A percentile compares a stretch with the other conserved stretches of the same genome.
These are phyloP conservation scores for Nibea coibor DNA, from an alignment of 2,113 vertebrate genomes.

Conservation along the genomic window DNA sequence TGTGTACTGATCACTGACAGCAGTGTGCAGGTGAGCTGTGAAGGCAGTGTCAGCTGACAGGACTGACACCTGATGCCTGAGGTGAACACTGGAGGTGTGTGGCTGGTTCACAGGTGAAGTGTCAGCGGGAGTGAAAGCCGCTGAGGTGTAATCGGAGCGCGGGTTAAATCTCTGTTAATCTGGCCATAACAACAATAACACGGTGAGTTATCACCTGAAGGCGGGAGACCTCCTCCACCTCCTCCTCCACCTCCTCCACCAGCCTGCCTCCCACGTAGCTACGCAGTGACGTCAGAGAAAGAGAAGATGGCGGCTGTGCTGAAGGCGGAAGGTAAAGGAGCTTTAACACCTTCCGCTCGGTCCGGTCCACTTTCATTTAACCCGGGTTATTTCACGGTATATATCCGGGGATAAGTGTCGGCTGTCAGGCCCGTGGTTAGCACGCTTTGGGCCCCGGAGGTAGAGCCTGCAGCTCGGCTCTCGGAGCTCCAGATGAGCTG, in stretches of 20 bases:
- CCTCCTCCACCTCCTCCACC: not conserved
- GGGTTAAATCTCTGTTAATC: no score
- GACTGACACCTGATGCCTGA: no score
- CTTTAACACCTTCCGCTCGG: not conserved
- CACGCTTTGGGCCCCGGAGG: not conserved
- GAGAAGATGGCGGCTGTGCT: slow-evolving; percentile 73
- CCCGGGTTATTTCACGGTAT: accelerated
- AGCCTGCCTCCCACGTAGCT: not conserved
- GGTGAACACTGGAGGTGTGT: no score
- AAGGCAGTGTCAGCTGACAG: no score
- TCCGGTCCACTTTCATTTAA: not conserved
- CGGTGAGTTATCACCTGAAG: no score
- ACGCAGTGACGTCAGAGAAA: slow-evolving; percentile 61
- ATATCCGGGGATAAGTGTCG: not conserved
- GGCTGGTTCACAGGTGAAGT: no score
- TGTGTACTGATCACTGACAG: no score
- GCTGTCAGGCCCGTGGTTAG: not conserved
- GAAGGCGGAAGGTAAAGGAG: slow-evolving; percentile 74
- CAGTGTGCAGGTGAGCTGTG: no score
- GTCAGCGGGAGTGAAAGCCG: no score
- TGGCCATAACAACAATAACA: no score
- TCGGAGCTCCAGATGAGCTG: not conserved
- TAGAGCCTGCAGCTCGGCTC: not conserved
- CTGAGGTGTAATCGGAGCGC: no score
- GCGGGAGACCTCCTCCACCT: not conserved